Evolutionary conservation across 2,888 invertebrate genomes (phyloP).

Genomic region (Caprella mutica): DNA sequence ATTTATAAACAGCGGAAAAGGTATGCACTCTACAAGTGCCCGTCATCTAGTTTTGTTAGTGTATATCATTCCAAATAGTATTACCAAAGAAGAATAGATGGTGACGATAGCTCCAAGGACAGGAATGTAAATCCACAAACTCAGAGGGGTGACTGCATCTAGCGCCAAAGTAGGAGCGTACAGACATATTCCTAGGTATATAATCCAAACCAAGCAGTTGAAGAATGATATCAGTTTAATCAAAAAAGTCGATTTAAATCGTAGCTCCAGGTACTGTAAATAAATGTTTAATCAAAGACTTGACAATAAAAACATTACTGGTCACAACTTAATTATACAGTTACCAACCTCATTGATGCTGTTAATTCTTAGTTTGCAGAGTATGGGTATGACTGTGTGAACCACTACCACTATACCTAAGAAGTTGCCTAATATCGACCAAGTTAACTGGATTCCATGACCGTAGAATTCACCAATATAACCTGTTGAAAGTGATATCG

Average conservation of each 20-base stretch:
- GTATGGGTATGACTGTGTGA: background rate
- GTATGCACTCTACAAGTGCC: too few relatives aligned
- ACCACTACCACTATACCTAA: background rate
- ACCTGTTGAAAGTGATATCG: too few relatives aligned
- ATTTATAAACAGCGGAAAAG: too few relatives aligned
- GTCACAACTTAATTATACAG: too few relatives aligned
- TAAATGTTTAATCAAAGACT: too few relatives aligned
- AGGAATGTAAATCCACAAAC: slow-evolving; percentile 29
- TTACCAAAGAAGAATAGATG: slow-evolving; percentile 34
- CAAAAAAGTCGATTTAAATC: slow-evolving; percentile 37
- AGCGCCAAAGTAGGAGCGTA: slow-evolving; percentile 37
- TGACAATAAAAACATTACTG: too few relatives aligned
- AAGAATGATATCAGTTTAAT: slow-evolving; percentile 36
- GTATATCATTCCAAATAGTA: too few relatives aligned
- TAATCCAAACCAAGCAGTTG: slow-evolving; percentile 12
- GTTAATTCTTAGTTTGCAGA: background rate
- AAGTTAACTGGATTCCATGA: slow-evolving; percentile 2
- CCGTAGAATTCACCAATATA: slow-evolving; percentile 4
- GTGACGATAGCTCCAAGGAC: slow-evolving; percentile 33
- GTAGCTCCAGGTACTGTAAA: slow-evolving; percentile 38
- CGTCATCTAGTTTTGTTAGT: too few relatives aligned
- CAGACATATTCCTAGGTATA: slow-evolving; percentile 38
- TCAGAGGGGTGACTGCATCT: slow-evolving; percentile 31
- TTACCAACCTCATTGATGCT: slow-evolving; percentile 9
- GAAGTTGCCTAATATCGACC: background rate